Conservation (phyloP, 2,888 invertebrate species). For the Brachynemurus nebulosus region DNA sequence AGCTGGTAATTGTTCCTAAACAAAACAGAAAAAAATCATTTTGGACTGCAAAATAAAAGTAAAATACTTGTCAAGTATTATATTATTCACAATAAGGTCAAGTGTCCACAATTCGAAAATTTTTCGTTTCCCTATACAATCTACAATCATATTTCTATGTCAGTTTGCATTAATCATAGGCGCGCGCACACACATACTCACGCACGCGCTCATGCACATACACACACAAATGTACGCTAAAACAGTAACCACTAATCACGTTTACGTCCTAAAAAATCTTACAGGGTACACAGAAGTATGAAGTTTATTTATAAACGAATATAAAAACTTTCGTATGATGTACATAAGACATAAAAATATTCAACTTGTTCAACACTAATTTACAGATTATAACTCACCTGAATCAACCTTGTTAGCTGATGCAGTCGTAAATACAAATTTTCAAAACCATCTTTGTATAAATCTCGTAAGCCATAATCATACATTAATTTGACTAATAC, state of each 20-base stretch:
- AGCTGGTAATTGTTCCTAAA: slow-evolving; percentile 71
- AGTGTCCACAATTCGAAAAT: not conserved
- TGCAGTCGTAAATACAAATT: slow-evolving; percentile 88
- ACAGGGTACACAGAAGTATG: no score
- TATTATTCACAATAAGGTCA: not conserved
- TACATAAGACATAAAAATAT: no score
- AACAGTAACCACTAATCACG: no score
- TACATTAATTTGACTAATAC: slow-evolving; percentile 95
- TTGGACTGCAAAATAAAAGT: not conserved
- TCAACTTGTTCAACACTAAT: no score
- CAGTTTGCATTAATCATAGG: no score
- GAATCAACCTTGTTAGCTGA: slow-evolving; percentile 86
- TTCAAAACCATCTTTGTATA: slow-evolving; percentile 95
- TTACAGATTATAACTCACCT: slow-evolving; percentile 46
- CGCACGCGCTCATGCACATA: no score
- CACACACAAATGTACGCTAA: no score
- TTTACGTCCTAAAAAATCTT: no score
- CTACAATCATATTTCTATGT: no score
- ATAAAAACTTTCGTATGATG: no score
- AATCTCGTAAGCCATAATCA: slow-evolving; percentile 82
- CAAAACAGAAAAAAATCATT: slow-evolving; percentile 19
- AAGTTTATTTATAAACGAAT: no score
- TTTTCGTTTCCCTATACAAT: not conserved
- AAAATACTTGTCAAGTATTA: not conserved
- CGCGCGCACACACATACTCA: no score